Evolutionary conservation across 1,140 invertebrate species (phyloP).

Genomic region (Drosophila suzukii): DNA sequence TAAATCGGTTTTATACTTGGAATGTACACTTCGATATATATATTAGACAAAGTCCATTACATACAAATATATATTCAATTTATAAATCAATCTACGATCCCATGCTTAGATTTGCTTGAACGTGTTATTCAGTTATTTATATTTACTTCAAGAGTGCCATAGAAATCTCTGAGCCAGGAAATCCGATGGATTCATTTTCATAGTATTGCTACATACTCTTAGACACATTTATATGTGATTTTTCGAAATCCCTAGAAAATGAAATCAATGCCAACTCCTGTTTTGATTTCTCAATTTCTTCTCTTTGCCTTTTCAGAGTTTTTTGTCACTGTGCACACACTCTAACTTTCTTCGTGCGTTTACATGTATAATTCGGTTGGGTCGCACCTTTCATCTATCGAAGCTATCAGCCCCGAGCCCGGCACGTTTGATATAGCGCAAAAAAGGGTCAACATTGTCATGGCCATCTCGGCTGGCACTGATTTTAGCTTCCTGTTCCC

Average conservation of each 20-base stretch:
- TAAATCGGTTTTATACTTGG: not conserved
- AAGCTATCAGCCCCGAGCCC: slow-evolving; percentile 33
- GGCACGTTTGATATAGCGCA: slow-evolving; percentile 46
- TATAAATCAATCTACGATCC: too few species aligned
- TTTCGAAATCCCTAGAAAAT: not conserved
- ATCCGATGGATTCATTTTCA: too few species aligned
- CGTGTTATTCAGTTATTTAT: too few species aligned
- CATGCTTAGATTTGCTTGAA: too few species aligned
- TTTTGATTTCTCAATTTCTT: not conserved
- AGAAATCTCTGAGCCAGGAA: too few species aligned
- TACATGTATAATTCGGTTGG: slow-evolving; percentile 72
- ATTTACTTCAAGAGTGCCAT: too few species aligned
- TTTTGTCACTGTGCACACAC: slow-evolving; percentile 10
- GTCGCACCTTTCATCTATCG: slow-evolving; percentile 57
- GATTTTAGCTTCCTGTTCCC: slow-evolving; percentile 48
- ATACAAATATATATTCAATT: too few species aligned
- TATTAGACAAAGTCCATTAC: too few species aligned
- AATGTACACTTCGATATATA: too few species aligned
- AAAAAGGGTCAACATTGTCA: slow-evolving; percentile 71
- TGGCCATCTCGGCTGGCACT: slow-evolving; percentile 51
- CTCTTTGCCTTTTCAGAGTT: too few species aligned
- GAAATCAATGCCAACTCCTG: not conserved
- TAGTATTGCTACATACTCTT: not conserved
- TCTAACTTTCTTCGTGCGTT: slow-evolving; percentile 14
- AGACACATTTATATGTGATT: too few species aligned